Base-by-base conservation (phyloP, 2,888 invertebrate genomes). In the Harpalus rubripes region DNA sequence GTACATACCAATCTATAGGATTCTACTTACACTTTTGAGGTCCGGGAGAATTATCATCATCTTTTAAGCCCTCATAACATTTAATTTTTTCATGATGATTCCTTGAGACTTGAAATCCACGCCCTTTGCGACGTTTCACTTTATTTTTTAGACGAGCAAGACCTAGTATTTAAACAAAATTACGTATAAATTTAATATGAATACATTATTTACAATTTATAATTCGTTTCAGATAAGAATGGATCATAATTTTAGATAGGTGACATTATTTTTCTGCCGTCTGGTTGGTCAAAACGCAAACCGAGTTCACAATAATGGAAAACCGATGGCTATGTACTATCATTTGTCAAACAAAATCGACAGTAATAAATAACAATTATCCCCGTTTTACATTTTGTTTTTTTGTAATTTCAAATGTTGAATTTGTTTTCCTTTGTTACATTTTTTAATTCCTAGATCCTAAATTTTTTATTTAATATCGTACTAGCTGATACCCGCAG, bases 101-200 rank as follows among this genome's bases (percentile, higher is more conserved):
- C 0, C 92, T 92, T 10, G 92, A 93, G 88, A 93, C 93, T 0
- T 96, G 98, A 91, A 98, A 98, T 18, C 99, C 98, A 91, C 99
- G 94, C 1, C 99, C 98, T 92, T 98, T 98, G 86, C 98, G 95
- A 90, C 96, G 97, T 87, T 97, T 96, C 39, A 97, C 98, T 91
- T 98, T 98, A 90, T 98, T 98, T 91, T 99, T 99, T 86, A 99
- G 91, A 85, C 98, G 95, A 39, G 81, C 81, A 18, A 81, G 65
- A 0, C 81, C 68, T 15, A 52, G 12, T 15, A 26, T 15, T 12
- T 12, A 22, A 65, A 15, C 7, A 6, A 65, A 6, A 32, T 16
- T 16, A 10, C 10, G 22, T 7, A 0, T 15, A n/a, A 22, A 63
- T 63, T 3, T 22, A 22, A 22, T 18, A 65, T 56, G 15, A 4